phyloP scores from a whole-genome alignment of 2,113 vertebrate species.

The Corapipo altera region DNA sequence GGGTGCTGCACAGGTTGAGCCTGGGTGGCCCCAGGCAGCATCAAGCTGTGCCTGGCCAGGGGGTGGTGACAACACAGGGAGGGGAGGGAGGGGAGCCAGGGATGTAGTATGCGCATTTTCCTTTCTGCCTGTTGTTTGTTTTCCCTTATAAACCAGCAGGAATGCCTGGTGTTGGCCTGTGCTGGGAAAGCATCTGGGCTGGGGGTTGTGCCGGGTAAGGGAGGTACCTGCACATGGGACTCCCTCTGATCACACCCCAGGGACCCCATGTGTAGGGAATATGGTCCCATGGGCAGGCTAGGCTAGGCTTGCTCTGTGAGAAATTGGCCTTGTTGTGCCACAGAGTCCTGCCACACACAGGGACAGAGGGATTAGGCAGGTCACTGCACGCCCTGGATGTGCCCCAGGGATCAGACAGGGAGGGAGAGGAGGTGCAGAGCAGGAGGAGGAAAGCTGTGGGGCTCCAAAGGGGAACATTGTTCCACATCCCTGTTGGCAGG shows the following conservation, averaged over 20 bases:
- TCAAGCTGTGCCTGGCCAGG: neutral
- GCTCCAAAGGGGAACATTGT: rapidly evolving
- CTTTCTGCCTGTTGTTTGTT: neutral
- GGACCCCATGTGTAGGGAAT: neutral
- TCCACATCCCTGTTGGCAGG: neutral
- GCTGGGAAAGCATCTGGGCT: neutral
- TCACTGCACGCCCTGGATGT: neutral
- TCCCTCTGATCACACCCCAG: neutral
- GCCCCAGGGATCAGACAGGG: neutral
- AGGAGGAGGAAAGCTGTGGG: neutral
- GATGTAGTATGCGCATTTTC: neutral
- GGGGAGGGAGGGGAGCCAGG: neutral
- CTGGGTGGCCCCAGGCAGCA: neutral
- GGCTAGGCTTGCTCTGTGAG: neutral
- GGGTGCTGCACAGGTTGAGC: neutral
- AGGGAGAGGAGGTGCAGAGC: neutral
- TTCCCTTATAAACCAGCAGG: neutral
- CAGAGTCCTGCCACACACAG: neutral
- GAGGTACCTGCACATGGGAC: neutral
- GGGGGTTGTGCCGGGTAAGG: neutral
- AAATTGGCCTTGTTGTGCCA: rapidly evolving
- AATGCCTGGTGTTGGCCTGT: neutral
- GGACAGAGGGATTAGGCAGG: neutral
- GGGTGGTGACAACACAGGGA: rapidly evolving
- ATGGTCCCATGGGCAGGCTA: neutral